phyloP scores from a whole-genome alignment of 2,888 invertebrate species.

The Caenorhabditis panamensis region DNA sequence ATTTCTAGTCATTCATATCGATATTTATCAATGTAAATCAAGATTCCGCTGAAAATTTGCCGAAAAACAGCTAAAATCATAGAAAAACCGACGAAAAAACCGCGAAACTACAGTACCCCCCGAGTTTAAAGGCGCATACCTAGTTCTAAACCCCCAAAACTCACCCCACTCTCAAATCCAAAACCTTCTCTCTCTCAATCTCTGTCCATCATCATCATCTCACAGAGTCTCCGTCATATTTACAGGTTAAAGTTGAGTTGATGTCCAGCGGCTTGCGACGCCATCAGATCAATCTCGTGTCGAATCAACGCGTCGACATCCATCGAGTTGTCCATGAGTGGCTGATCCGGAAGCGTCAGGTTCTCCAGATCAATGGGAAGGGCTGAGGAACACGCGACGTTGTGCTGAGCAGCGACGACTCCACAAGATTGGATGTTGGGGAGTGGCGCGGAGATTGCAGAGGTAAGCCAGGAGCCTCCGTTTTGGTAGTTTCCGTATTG shows the following conservation, averaged over 20 bases:
- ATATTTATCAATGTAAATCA: too few species aligned
- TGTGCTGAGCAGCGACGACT: conserved; percentile 65
- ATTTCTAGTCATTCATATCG: too few species aligned
- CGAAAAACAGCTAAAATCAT: too few species aligned
- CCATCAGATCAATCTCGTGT: conserved; percentile 65
- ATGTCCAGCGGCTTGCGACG: conserved; percentile 67
- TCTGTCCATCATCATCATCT: conserved; percentile 2
- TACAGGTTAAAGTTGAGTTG: conserved; percentile 58
- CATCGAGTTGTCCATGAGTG: conserved; percentile 70
- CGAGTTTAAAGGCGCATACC: too few species aligned
- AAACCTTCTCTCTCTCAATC: background rate
- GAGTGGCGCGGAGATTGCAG: conserved; percentile 14
- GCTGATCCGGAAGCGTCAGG: conserved; percentile 75
- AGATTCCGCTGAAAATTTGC: too few species aligned
- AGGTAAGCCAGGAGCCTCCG: conserved; percentile 37
- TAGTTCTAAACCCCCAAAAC: too few species aligned
- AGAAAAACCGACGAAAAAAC: too few species aligned
- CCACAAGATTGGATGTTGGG: conserved; percentile 67
- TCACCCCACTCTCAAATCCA: conserved; percentile 28
- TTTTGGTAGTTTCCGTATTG: conserved; percentile 30
- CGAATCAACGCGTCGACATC: conserved; percentile 78
- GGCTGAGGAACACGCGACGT: conserved; percentile 53
- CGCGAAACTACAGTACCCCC: too few species aligned
- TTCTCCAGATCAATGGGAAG: conserved; percentile 79
- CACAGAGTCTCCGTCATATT: background rate